These are phyloP conservation scores for Scomber colias DNA, from an alignment of 2,113 vertebrate genomes.

Conservation along the genomic window DNA sequence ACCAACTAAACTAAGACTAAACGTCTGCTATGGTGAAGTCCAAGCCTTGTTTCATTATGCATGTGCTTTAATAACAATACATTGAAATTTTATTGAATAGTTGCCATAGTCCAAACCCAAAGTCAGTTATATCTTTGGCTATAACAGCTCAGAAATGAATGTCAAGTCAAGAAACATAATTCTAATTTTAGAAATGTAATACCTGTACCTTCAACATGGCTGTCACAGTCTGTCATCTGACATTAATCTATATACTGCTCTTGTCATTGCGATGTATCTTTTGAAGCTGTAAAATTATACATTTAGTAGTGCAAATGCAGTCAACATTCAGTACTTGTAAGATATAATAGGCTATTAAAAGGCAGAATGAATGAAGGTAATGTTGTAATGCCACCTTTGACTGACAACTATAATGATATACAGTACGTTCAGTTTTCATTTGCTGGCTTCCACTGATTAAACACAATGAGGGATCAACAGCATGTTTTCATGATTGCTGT, in stretches of 20 bases:
- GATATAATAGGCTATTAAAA: slow-evolving; percentile 35
- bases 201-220: neutral
- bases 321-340: slow-evolving; percentile 33
- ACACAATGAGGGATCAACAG: slow-evolving; percentile 68
- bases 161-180: neutral
- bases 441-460: slow-evolving; percentile 61
- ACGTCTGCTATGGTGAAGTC: too few species aligned
- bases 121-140: neutral
- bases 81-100: neutral
- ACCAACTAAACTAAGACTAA: neutral
- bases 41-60: too few species aligned
- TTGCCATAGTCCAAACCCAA: neutral
- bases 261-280: neutral
- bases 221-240: neutral
- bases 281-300: neutral
- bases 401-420: slow-evolving; percentile 66
- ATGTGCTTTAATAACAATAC: too few species aligned
- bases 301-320: slow-evolving; percentile 42
- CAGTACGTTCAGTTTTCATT: slow-evolving; percentile 40
- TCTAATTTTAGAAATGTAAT: neutral
- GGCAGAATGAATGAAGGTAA: slow-evolving; percentile 36
- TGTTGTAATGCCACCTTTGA: slow-evolving; percentile 59
- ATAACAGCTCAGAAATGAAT: neutral
- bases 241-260: neutral
- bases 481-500: slow-evolving; percentile 74